Percentiles rank a stretch among this genome's conserved stretches.
Conservation (phyloP, 2,113 vertebrate species). For the Sinocyclocheilus rhinocerous region DNA sequence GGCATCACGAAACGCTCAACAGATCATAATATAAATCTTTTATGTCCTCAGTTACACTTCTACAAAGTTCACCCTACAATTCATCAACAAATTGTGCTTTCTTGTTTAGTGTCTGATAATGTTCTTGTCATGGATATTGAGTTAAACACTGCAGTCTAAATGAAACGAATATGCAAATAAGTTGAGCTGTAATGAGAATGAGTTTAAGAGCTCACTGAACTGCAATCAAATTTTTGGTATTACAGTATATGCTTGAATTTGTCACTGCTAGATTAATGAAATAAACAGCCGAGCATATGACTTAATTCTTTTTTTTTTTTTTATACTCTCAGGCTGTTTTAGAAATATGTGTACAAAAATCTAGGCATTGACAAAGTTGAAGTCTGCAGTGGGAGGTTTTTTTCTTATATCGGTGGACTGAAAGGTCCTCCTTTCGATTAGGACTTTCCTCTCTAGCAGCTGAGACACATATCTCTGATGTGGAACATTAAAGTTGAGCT, state of each 20-base stretch:
- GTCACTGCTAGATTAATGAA: constrained; percentile 38
- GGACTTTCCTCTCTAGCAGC: not conserved
- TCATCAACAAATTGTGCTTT: not conserved
- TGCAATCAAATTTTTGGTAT: constrained; percentile 37
- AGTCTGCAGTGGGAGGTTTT: not conserved
- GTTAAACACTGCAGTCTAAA: constrained; percentile 41
- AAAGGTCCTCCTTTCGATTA: constrained; percentile 2
- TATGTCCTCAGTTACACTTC: not conserved
- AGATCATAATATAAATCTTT: not conserved
- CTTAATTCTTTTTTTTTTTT: not conserved
- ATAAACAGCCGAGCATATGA: constrained; percentile 24
- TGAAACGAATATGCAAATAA: constrained; percentile 46
- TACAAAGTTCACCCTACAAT: not conserved
- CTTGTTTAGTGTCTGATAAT: not conserved
- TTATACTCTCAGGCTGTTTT: not conserved
- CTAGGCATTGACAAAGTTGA: not conserved
- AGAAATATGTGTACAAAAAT: not conserved
- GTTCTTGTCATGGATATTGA: not conserved
- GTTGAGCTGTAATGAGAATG: constrained; percentile 44
- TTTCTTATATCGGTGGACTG: not conserved
- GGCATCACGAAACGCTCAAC: not conserved
- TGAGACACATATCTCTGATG: constrained; percentile 5
- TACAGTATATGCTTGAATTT: constrained; percentile 39
- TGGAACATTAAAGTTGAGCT: constrained; percentile 39
- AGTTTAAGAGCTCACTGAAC: constrained; percentile 52